Base-by-base conservation (phyloP, 2,888 invertebrate genomes). In the Dolichomitus sp. region DNA sequence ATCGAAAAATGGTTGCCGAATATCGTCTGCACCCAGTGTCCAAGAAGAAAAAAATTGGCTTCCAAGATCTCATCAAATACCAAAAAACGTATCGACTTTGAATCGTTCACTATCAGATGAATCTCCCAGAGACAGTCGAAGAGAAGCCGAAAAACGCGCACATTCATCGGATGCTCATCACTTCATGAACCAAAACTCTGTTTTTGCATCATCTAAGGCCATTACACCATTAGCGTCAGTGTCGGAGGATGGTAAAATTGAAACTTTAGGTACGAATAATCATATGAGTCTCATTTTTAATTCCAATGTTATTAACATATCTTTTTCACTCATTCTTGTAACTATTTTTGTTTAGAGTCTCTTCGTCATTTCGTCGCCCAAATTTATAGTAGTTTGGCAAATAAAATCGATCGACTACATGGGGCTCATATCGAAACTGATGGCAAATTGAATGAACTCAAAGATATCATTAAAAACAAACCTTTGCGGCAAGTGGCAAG, bases 361-460 rank as follows among this genome's bases (percentile, higher is more conserved):
- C 52, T 52, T 19, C 52, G 23, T 52, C 52, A 52, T 1, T 52
- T 2, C 5, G 5, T 52, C 52, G 19, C 52, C 19, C 1, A 52
- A 52, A 23, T 52, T 1, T 52, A 52, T 52, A 17, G 19, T 19
- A 52, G 52, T 52, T 52, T 52, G 23, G 1, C 52, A 52, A 52
- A 52, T 52, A 52, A 52, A 52, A 1, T 52, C 23, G 52, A 52
- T 4, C 52, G 52, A 52, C 52, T 52, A 19, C 52, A 52, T 52
- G 52, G 52, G 19, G 52, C 17, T 3, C 52, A 52, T 4, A 11
- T 52, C 11, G 52, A 52, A 19, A 19, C 52, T 1, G 19, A 52
- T 52, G 52, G 52, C 2, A 52, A 52, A 52, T 7, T 52, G 2
- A 52, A 2, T 23, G 52, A 52, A 52, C 0, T 52, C 4, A 52